These are phyloP conservation scores for Masticophis lateralis DNA, from an alignment of 2,797 vertebrate genomes.

Conservation along the genomic window DNA sequence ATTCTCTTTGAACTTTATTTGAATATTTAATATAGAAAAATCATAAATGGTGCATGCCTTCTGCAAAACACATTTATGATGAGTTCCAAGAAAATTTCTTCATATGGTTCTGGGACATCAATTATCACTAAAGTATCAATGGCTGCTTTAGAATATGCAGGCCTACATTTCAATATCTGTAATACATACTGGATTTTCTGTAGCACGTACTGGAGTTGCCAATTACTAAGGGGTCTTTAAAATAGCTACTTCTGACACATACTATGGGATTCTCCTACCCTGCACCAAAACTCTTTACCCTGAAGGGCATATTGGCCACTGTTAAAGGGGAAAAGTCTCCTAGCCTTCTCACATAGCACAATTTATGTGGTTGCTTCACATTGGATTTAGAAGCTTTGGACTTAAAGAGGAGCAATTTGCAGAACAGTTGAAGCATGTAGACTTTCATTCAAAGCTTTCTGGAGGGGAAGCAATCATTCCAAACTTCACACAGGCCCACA, in stretches of 20 bases:
- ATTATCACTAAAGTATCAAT: background rate
- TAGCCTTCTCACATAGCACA: background rate
- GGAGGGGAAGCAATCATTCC: background rate
- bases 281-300: background rate
- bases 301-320: background rate
- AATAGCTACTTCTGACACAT: background rate
- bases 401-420: background rate
- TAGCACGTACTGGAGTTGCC: background rate
- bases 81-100: background rate
- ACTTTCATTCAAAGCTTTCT: background rate
- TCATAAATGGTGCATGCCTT: background rate
- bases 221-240: background rate
- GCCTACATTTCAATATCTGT: background rate
- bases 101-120: background rate
- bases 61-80: background rate
- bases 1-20: background rate
- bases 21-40: background rate
- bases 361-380: background rate
- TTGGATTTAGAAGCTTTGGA: background rate
- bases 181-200: background rate
- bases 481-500: background rate
- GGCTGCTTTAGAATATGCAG: background rate
- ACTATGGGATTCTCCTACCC: background rate
- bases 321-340: background rate
- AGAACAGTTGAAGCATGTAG: background rate